Evolutionary conservation across 1,140 invertebrate species (phyloP).

Genomic region (Leptinotarsa texana): DNA sequence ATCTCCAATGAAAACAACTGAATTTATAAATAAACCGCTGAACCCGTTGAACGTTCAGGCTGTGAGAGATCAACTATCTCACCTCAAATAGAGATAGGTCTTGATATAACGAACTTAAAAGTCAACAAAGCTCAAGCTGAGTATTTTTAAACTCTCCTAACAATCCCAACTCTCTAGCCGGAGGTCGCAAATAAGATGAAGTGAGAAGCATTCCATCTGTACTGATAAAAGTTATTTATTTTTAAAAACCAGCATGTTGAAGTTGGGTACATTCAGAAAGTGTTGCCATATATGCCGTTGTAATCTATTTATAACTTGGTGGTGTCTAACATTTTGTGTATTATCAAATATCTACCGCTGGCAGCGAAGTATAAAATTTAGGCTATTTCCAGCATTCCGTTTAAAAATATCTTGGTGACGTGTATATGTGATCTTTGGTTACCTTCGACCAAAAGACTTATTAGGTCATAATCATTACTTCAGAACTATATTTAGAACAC

Average conservation of each 20-base stretch:
- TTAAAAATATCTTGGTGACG: slow-evolving; percentile 39
- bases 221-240: slow-evolving; percentile 1
- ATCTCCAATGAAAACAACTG: too few species aligned
- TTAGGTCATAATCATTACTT: background rate
- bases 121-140: slow-evolving; percentile 6
- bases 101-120: background rate
- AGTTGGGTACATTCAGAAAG: background rate
- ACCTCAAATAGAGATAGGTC: too few species aligned
- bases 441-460: slow-evolving; percentile 25
- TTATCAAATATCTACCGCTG: slow-evolving; percentile 30
- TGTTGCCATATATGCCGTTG: slow-evolving; percentile 24
- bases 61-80: too few species aligned
- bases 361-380: slow-evolving; percentile 28
- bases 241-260: slow-evolving; percentile 10
- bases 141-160: slow-evolving; percentile 25
- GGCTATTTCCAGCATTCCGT: slow-evolving; percentile 38
- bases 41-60: too few species aligned
- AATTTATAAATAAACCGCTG: too few species aligned
- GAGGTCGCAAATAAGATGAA: too few species aligned
- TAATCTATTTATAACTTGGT: slow-evolving; percentile 8
- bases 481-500: background rate
- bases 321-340: slow-evolving; percentile 18
- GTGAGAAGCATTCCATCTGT: too few species aligned
- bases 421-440: slow-evolving; percentile 32
- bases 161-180: slow-evolving; percentile 9